These are phyloP conservation scores for Paraplagusia blochii DNA, from an alignment of 2,113 vertebrate genomes.

Conservation along the genomic window DNA sequence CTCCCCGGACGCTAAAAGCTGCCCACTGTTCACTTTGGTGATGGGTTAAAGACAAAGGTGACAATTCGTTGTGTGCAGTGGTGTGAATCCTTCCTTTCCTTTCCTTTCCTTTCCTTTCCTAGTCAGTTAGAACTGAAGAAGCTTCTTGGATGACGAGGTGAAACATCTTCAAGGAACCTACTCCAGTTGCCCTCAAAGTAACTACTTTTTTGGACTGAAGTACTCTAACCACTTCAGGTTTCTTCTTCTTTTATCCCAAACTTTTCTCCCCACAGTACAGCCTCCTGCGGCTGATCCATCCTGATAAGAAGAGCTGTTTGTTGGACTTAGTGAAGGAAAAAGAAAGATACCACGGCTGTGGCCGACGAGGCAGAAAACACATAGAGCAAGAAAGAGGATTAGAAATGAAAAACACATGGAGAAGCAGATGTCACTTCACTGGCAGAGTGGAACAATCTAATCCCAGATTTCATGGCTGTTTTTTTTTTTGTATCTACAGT, in stretches of 20 bases:
- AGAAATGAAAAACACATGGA: slow-evolving; percentile 52
- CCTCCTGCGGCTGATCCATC: slow-evolving; percentile 47
- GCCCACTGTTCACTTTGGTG: no score
- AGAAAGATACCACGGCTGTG: background rate
- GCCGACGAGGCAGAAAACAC: slow-evolving; percentile 19
- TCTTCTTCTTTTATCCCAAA: slow-evolving; percentile 1
- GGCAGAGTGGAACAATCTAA: slow-evolving; percentile 64
- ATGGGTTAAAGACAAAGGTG: no score
- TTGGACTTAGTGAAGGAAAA: slow-evolving; percentile 50
- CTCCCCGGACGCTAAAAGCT: no score
- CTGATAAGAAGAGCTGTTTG: slow-evolving; percentile 69
- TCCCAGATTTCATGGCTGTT: slow-evolving; percentile 68
- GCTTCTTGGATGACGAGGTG: no score
- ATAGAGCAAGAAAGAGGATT: slow-evolving; percentile 51
- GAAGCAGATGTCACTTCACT: slow-evolving; percentile 50
- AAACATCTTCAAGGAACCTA: no score
- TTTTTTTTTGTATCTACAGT: slow-evolving; percentile 50
- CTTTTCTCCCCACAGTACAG: slow-evolving; percentile 36
- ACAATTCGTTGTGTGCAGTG: no score
- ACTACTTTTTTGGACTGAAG: no score
- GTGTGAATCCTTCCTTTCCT: no score
- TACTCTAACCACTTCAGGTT: slow-evolving; percentile 3
- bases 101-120: no score
- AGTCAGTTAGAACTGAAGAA: no score
- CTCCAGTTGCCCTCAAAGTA: no score